Conservation (phyloP, 2,797 vertebrate species). For the Hapalemur alaotrensis region DNA sequence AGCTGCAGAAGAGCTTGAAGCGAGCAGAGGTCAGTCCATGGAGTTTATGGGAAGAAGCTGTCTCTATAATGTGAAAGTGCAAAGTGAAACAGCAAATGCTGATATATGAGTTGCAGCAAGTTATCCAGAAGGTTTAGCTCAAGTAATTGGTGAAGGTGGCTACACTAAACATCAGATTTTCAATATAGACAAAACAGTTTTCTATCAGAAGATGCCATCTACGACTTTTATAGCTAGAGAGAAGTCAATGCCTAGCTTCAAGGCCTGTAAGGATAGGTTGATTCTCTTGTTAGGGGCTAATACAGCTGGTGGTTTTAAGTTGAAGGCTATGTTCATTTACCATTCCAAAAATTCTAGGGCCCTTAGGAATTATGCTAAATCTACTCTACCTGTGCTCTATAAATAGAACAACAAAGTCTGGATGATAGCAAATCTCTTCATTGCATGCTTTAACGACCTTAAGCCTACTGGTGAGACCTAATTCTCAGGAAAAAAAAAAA, state of each 20-base stretch:
- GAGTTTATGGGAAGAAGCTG: neutral
- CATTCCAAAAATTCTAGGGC: neutral
- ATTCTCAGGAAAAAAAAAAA: neutral
- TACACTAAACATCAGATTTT: neutral
- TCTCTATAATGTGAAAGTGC: neutral
- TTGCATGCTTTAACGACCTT: neutral
- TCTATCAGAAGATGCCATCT: neutral
- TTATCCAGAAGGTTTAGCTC: neutral
- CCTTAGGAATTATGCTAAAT: neutral
- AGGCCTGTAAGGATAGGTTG: neutral
- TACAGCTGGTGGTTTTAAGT: neutral
- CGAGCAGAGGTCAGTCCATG: too few species aligned
- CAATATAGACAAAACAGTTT: neutral
- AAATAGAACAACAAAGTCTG: neutral
- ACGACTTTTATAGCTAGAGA: neutral
- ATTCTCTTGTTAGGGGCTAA: neutral
- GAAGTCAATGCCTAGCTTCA: neutral
- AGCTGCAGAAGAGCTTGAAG: neutral
- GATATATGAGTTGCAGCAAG: neutral
- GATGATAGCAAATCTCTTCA: neutral
- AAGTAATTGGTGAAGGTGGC: neutral
- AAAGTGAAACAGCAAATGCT: neutral
- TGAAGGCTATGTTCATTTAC: neutral
- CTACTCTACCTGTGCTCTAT: neutral
- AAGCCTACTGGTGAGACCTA: neutral